phyloP scores from a whole-genome alignment of 2,797 vertebrate genomes.

The Nyctalus aviator region DNA sequence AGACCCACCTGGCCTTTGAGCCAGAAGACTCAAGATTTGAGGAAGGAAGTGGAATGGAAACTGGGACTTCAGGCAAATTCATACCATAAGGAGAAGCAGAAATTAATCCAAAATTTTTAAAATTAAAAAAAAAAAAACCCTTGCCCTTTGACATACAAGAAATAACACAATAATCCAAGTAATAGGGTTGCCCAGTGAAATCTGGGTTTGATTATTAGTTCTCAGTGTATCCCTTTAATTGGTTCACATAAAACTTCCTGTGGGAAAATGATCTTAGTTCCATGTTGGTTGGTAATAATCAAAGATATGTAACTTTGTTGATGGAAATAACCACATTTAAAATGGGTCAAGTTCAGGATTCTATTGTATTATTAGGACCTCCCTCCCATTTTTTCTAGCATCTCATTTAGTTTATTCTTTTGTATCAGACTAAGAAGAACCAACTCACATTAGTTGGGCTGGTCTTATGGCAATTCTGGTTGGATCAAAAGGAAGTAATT shows the following conservation, averaged over 20 bases:
- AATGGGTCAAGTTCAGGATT: not conserved
- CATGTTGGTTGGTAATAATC: constrained; percentile 15
- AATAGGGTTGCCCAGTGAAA: not conserved
- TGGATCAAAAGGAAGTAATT: not conserved
- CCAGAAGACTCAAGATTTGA: not conserved
- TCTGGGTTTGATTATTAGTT: not conserved
- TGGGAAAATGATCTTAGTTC: not conserved
- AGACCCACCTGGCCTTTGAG: not conserved
- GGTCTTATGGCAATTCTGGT: not conserved
- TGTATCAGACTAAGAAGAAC: constrained; percentile 4
- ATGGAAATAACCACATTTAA: not conserved
- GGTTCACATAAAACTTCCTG: not conserved
- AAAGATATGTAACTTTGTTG: not conserved
- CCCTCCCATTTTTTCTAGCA: not conserved
- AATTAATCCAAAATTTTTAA: constrained; percentile 14
- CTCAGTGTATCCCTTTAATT: not conserved
- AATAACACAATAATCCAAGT: not conserved
- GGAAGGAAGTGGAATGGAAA: not conserved
- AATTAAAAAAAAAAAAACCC: not conserved
- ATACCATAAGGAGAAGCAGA: not conserved
- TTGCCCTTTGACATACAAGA: not conserved
- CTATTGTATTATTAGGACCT: not conserved
- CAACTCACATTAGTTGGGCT: not conserved
- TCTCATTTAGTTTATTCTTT: not conserved
- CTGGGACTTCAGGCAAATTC: constrained; percentile 14